phyloP scores from a whole-genome alignment of 2,797 vertebrate genomes.

The Petrocephalus sullivani region DNA sequence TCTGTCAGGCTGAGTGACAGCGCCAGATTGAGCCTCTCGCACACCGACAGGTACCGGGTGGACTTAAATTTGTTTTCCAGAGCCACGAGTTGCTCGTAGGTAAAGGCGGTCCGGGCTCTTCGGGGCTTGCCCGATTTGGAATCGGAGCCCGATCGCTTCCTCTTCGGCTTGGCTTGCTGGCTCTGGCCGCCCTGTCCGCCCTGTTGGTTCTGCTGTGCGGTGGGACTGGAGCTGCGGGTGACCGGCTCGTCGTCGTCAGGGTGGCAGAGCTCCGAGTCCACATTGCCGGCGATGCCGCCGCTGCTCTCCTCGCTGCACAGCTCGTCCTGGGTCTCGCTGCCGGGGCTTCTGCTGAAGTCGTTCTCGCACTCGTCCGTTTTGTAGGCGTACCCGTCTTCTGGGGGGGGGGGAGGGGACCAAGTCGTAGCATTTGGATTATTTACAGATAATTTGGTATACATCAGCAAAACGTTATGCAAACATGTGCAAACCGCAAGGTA shows the following conservation, averaged over 20 bases:
- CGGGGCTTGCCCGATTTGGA: conserved; percentile 89
- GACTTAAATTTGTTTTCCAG: conserved; percentile 96
- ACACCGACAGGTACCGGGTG: conserved; percentile 87
- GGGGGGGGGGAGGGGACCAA: neutral
- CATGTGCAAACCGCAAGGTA: neutral
- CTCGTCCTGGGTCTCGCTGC: conserved; percentile 69
- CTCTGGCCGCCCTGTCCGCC: conserved; percentile 33
- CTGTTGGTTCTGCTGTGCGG: conserved; percentile 42
- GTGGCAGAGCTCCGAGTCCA: conserved; percentile 54
- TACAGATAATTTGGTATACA: neutral
- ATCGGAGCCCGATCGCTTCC: conserved; percentile 88
- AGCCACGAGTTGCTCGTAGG: conserved; percentile 90
- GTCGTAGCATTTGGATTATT: neutral
- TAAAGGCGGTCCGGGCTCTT: conserved; percentile 87
- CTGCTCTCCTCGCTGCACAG: conserved; percentile 74
- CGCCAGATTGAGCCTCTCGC: conserved; percentile 86
- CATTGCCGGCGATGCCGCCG: conserved; percentile 46
- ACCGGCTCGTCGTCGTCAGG: conserved; percentile 52
- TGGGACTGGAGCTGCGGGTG: conserved; percentile 55
- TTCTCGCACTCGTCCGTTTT: conserved; percentile 69
- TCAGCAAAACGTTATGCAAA: neutral
- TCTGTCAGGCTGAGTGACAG: conserved; percentile 87
- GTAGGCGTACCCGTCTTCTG: conserved; percentile 39
- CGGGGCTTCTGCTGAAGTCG: conserved; percentile 69
- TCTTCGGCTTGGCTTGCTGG: conserved; percentile 73